Evolutionary conservation across 1,140 invertebrate genomes (phyloP).

Genomic region (Melanaphis sacchari): DNA sequence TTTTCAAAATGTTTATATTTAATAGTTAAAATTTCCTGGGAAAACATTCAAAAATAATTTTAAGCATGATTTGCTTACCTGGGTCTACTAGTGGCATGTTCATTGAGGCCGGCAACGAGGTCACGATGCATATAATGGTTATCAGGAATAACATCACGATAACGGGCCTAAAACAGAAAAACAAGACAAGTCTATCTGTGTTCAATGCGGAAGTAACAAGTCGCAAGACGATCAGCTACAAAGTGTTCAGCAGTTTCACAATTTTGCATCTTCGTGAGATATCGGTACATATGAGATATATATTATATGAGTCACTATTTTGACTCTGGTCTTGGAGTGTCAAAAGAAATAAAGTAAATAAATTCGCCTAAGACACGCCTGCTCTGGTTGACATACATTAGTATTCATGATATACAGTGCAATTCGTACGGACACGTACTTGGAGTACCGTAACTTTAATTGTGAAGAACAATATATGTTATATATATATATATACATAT

Average conservation of each 20-base stretch:
- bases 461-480: background rate
- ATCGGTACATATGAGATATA: background rate
- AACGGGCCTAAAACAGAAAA: constrained; percentile 49
- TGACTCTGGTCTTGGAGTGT: background rate
- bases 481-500: background rate
- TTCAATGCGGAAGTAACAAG: constrained; percentile 29
- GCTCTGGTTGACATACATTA: constrained; percentile 42
- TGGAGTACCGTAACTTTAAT: constrained; percentile 57
- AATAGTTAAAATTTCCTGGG: background rate
- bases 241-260: background rate
- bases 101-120: constrained; percentile 49
- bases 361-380: constrained; percentile 44
- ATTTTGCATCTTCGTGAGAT: constrained; percentile 19
- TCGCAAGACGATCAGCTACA: background rate
- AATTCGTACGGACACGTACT: constrained; percentile 50
- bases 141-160: constrained; percentile 27
- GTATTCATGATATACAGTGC: constrained; percentile 25
- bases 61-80: constrained; percentile 39
- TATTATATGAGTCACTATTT: constrained; percentile 25
- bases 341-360: constrained; percentile 24
- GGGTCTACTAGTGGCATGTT: constrained; percentile 57
- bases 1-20: background rate
- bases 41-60: background rate
- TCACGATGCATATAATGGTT: constrained; percentile 22
- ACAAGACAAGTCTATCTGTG: background rate